phyloP scores from a whole-genome alignment of 2,888 invertebrate species.

The Torymus aiolomorphi region DNA sequence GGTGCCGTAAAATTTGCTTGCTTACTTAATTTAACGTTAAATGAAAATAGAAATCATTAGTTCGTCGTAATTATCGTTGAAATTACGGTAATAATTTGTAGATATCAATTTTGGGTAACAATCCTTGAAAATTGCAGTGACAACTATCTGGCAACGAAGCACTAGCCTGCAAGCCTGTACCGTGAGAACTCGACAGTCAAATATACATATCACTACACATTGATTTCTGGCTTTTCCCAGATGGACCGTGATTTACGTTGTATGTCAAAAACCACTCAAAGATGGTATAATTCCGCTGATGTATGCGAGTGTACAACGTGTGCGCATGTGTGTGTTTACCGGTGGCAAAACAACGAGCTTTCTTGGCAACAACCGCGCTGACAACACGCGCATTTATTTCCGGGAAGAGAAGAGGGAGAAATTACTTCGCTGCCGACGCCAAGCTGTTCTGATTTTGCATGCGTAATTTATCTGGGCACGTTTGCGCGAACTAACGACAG shows the following conservation, averaged over 20 bases:
- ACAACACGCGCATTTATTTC: conserved; percentile 6
- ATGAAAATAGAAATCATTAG: conserved; percentile 25
- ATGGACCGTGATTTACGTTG: conserved; percentile 2
- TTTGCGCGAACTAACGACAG: background rate
- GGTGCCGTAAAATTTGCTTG: conserved; percentile 1
- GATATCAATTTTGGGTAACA: conserved; percentile 27
- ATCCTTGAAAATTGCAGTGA: conserved; percentile 25
- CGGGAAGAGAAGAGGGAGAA: background rate
- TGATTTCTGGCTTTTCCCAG: conserved; percentile 23
- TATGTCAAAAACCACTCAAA: conserved; percentile 12
- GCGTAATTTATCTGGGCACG: conserved; percentile 7
- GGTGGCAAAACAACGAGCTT: conserved; percentile 6
- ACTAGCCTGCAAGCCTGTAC: background rate
- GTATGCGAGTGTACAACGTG: no score
- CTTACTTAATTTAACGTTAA: conserved; percentile 17
- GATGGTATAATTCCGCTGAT: conserved; percentile 25
- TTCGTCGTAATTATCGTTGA: background rate
- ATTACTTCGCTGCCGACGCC: background rate
- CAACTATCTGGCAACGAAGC: conserved; percentile 16
- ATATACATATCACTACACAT: background rate
- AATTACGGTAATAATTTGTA: conserved; percentile 6
- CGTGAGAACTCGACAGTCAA: no score
- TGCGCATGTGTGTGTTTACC: background rate
- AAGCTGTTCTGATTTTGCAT: background rate
- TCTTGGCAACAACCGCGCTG: conserved; percentile 22